Evolutionary conservation across 2,113 vertebrate species (phyloP).

Genomic region (Toxotes jaculatrix): DNA sequence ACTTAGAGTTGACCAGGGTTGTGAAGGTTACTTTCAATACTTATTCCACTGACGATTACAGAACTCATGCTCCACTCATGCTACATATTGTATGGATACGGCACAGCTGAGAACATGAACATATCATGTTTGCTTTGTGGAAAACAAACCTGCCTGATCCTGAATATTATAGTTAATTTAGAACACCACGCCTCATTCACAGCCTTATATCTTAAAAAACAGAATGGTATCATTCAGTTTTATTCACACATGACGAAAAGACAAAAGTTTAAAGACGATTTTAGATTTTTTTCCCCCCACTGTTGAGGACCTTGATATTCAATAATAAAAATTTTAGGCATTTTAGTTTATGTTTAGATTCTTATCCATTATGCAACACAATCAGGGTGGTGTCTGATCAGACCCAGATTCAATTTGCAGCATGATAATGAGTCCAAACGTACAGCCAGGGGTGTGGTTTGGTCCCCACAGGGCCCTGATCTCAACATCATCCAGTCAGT

Average conservation of each 20-base stretch:
- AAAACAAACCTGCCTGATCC: background rate
- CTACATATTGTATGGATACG: constrained; percentile 6
- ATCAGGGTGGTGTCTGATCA: background rate
- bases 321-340: background rate
- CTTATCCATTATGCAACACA: background rate
- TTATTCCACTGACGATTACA: constrained; percentile 33
- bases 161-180: background rate
- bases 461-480: too few species aligned
- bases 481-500: too few species aligned
- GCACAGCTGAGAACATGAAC: constrained; percentile 20
- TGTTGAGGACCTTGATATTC: background rate
- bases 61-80: constrained; percentile 30
- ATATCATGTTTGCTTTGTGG: constrained; percentile 20
- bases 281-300: background rate
- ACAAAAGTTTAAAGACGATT: background rate
- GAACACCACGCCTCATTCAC: background rate
- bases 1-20: constrained; percentile 32
- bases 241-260: background rate
- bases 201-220: background rate
- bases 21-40: constrained; percentile 27
- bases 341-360: background rate
- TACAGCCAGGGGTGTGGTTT: too few species aligned
- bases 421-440: background rate
- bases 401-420: background rate
- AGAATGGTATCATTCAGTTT: background rate